Evolutionary conservation across 2,113 vertebrate genomes (phyloP), one percentile per base, ranked within the genome.

Genomic region (Clarias magur): DNA sequence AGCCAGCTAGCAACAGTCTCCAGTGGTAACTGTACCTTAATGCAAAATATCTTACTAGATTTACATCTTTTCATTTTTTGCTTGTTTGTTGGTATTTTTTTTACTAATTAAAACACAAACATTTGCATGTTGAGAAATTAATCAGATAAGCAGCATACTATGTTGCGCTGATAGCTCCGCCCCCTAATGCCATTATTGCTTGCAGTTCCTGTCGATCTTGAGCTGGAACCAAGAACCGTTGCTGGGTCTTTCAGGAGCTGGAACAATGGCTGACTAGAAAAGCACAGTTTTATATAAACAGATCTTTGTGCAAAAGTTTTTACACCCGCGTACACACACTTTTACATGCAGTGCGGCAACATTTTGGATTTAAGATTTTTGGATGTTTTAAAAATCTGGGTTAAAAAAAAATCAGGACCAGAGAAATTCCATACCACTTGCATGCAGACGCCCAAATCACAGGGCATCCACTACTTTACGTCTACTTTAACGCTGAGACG

Each of bases 221-320:
- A 79, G 75, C 79, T 34, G 53, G 78, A 34, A 30, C 16, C 15
- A 34, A 80, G 34, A 30, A 21, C 72, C 21, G 19, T 10, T 42
- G n/a, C 53, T 59, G 57, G 79, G 17, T 81, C 57, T 21, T 62
- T 42, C 30, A 25, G 54, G 1, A 62, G 1, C 6, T 15, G 17
- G 34, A 42, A 25, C 3, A 2, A 81, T 25, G 10, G 19, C 13
- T 34, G 56, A 60, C 6, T 34, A 12, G 12, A 81, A 62, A 81
- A 81, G 79, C 79, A 80, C 79, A 81, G 30, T 81, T 60, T 62
- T 81, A 81, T 62, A 38, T 62, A 62, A 62, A 3, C n/a, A 19
- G 16, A 34, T 38, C 8, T 21, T 80, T 80, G 8, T 38, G 56
- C 56, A 38, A 80, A 60, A 25, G 10, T 81, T 81, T 62, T 42